Conservation (phyloP, 1,140 invertebrate genomes). For the Drosophila neocordata region DNA sequence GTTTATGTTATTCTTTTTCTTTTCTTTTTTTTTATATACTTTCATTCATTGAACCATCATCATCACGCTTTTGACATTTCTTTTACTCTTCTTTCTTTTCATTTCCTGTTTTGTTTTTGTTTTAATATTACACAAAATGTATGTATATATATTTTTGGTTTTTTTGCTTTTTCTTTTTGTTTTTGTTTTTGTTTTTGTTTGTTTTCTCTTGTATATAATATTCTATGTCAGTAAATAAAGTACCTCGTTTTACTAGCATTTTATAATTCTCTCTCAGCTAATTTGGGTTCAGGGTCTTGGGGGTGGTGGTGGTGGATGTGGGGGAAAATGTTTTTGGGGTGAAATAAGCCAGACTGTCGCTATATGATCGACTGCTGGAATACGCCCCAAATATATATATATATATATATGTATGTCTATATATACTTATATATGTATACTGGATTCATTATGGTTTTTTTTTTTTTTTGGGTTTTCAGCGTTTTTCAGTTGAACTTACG, state of each 20-base stretch:
- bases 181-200: conserved; percentile 8
- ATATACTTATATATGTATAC: not conserved
- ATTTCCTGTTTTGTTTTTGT: not conserved
- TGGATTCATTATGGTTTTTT: not conserved
- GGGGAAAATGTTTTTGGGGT: not conserved
- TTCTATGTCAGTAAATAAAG: conserved; percentile 54
- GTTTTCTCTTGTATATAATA: conserved; percentile 42
- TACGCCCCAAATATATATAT: conserved; percentile 2
- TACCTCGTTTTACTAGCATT: conserved; percentile 40
- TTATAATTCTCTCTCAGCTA: conserved; percentile 17
- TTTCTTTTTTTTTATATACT: not conserved
- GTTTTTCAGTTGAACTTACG: conserved; percentile 29
- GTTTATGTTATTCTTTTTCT: no score
- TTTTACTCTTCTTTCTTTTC: not conserved
- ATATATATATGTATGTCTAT: not conserved
- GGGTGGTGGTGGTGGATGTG: no score
- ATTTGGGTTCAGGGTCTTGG: not conserved
- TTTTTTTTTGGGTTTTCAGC: conserved; percentile 19
- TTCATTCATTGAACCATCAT: not conserved
- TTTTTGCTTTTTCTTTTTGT: not conserved
- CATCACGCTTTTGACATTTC: not conserved
- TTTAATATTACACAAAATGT: conserved; percentile 22
- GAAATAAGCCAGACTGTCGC: not conserved
- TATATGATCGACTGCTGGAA: not conserved
- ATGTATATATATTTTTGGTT: conserved; percentile 10